phyloP scores from a whole-genome alignment of 2,113 vertebrate genomes.

The Halcyon senegalensis region DNA sequence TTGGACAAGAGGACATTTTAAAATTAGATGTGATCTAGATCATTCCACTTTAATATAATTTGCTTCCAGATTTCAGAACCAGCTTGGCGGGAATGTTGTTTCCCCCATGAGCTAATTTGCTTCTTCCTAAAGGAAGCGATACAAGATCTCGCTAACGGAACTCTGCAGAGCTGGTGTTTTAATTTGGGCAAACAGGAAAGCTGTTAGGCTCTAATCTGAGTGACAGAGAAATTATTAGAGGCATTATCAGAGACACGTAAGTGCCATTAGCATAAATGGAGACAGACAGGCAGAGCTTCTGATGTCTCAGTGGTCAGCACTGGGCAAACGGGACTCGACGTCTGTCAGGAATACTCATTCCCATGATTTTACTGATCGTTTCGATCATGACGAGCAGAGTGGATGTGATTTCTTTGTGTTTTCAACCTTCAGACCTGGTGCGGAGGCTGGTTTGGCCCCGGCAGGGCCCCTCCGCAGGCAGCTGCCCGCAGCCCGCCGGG shows the following conservation, averaged over 20 bases:
- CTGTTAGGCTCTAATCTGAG: not conserved
- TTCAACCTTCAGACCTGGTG: not conserved
- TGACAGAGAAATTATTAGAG: not conserved
- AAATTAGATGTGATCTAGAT: not conserved
- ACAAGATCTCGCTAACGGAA: not conserved
- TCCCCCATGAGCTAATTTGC: not conserved
- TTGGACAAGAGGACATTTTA: not conserved
- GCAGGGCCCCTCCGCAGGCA: not conserved
- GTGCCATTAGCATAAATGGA: not conserved
- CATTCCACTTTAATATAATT: not conserved
- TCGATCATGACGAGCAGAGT: fast-evolving
- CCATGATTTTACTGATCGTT: not conserved
- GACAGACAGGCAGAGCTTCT: not conserved
- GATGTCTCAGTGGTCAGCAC: not conserved
- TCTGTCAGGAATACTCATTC: not conserved
- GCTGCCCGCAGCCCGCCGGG: not conserved
- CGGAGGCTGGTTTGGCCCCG: fast-evolving
- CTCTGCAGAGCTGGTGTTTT: not conserved
- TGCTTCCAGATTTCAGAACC: not conserved
- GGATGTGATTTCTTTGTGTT: not conserved
- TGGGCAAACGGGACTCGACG: not conserved
- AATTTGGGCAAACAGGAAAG: not conserved
- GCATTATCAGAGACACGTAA: not conserved
- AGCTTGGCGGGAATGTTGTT: not conserved
- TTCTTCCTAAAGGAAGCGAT: not conserved